phyloP scores from a whole-genome alignment of 2,888 invertebrate genomes.

The Tetheella fluctuosa region DNA sequence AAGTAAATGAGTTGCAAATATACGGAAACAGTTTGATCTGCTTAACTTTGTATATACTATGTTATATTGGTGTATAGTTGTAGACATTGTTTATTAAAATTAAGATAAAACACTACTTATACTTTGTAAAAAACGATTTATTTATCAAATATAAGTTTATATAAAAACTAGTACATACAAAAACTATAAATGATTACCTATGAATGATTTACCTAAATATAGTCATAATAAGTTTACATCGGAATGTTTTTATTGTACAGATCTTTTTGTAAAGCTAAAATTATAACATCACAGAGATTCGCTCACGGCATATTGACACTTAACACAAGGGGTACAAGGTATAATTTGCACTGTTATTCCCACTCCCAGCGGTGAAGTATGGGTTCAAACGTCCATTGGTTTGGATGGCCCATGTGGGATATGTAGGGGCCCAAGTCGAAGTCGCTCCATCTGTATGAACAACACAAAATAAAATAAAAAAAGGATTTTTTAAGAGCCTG shows the following conservation, averaged over 20 bases:
- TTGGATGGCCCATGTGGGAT: slow-evolving; percentile 88
- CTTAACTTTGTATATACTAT: slow-evolving; percentile 2
- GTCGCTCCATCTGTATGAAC: slow-evolving; percentile 74
- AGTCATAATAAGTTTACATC: slow-evolving; percentile 27
- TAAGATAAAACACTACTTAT: slow-evolving; percentile 22
- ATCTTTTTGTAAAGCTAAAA: slow-evolving; percentile 13
- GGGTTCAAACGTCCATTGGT: slow-evolving; percentile 86
- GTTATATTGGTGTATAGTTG: slow-evolving; percentile 19
- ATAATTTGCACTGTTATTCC: slow-evolving; percentile 38
- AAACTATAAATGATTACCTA: slow-evolving; percentile 30
- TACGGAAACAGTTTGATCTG: neutral
- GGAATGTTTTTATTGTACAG: slow-evolving; percentile 12
- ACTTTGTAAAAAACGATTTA: slow-evolving; percentile 49
- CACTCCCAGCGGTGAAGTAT: slow-evolving; percentile 81
- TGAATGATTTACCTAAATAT: slow-evolving; percentile 37
- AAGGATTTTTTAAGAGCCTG: too few relatives aligned
- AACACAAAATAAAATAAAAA: neutral
- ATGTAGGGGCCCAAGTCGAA: slow-evolving; percentile 82
- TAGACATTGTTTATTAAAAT: slow-evolving; percentile 21
- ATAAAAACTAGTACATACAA: slow-evolving; percentile 39
- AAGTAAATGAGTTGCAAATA: neutral
- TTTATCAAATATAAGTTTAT: slow-evolving; percentile 50
- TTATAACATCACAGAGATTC: slow-evolving; percentile 2
- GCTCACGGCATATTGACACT: neutral
- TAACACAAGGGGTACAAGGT: neutral